Evolutionary conservation across 1,140 invertebrate genomes (phyloP).

Genomic region (Leptinotarsa texana): DNA sequence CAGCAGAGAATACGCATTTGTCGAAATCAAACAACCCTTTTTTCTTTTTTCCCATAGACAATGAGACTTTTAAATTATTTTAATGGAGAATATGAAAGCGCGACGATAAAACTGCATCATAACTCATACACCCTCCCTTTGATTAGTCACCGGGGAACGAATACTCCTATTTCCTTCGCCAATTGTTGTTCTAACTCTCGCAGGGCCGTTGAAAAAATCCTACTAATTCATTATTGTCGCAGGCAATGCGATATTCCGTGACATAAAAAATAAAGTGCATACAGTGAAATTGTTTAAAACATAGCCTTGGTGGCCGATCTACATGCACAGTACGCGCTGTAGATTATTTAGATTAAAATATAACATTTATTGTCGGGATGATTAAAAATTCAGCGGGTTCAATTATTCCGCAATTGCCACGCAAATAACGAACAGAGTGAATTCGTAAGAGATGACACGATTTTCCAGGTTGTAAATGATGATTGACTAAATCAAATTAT

Average conservation of each 20-base stretch:
- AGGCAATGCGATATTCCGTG: constrained; percentile 14
- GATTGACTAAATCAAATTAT: too few relatives aligned
- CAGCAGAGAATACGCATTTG: too few relatives aligned
- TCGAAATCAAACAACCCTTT: too few relatives aligned
- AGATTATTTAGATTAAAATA: constrained; percentile 12
- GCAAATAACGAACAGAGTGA: background rate
- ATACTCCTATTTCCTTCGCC: background rate
- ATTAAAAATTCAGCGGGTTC: constrained; percentile 6
- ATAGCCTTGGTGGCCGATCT: constrained; percentile 6
- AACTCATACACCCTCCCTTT: background rate
- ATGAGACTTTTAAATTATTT: too few relatives aligned
- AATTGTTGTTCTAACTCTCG: background rate
- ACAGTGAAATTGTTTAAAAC: background rate
- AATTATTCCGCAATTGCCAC: constrained; percentile 3
- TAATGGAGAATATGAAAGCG: too few relatives aligned
- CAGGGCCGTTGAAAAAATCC: background rate
- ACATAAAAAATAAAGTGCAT: background rate
- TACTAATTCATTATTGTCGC: constrained; percentile 9
- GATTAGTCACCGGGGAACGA: background rate
- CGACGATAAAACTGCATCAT: background rate
- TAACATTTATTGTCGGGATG: constrained; percentile 19
- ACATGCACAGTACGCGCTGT: constrained; percentile 11
- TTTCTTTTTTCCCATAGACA: too few relatives aligned
- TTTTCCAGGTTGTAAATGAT: too few relatives aligned
- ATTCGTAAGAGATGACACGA: background rate